Conservation (phyloP, 2,113 vertebrate species). For the Polypterus senegalus region DNA sequence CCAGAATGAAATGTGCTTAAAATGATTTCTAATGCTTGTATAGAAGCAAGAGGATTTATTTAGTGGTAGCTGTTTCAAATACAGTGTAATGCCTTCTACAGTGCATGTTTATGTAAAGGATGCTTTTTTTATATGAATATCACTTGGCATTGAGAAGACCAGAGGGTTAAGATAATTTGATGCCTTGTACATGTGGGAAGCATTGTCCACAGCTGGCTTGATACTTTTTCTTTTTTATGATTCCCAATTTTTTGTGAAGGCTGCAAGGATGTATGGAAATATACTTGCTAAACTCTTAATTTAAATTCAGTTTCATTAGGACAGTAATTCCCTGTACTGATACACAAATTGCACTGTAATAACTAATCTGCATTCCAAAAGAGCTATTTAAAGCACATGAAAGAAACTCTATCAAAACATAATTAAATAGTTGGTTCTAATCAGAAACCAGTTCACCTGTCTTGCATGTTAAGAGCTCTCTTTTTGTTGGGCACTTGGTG, state of each 20-base stretch:
- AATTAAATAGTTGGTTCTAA: conserved; percentile 13
- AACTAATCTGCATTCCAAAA: conserved; percentile 9
- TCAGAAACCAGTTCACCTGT: conserved; percentile 13
- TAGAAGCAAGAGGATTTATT: no score
- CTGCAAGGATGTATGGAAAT: conserved; percentile 10
- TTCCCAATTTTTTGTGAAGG: background rate
- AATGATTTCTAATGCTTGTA: no score
- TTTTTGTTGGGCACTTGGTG: conserved; percentile 11
- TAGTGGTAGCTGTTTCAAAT: no score
- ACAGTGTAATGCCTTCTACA: no score
- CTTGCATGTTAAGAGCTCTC: conserved; percentile 9
- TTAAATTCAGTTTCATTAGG: conserved; percentile 4
- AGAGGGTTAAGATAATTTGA: no score
- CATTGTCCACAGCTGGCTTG: no score
- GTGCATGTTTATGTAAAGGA: no score
- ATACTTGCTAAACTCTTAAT: conserved; percentile 1
- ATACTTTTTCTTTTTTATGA: no score
- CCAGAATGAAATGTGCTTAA: no score
- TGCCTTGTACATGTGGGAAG: no score
- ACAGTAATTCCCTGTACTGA: conserved; percentile 7
- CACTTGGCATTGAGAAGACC: no score
- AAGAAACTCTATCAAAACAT: conserved; percentile 10
- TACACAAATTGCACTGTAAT: conserved; percentile 3
- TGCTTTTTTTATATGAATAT: no score
- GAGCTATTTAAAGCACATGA: conserved; percentile 8